Base-by-base conservation (phyloP, 2,797 vertebrate species). In the Myoxocephalus aenaeus region DNA sequence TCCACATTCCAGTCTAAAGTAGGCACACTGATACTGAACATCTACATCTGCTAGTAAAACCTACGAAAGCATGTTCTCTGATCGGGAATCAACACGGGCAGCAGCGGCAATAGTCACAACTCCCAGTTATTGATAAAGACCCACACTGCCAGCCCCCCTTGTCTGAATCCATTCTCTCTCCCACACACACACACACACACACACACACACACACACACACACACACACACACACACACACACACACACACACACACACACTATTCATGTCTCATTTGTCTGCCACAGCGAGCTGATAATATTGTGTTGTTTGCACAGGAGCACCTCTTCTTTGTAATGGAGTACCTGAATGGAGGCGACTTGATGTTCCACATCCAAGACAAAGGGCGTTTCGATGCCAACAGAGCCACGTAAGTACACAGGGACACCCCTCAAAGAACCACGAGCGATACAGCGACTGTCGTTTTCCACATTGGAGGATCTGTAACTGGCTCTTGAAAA, bases 311-410 rank as follows among this genome's bases (percentile, higher is more conserved):
- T 91, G 15, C 71, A 84, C 91, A 99, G 98, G 98, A 99, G 74
- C 98, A 99, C 88, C 95, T 99, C 80, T 98, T 99, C 94, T 99
- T 99, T 13, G 97, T 99, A 50, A 99, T 99, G 98, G 98, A 99
- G 91, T 99, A 98, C 90, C 95, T 99, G 88, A 99, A 97, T 0
- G 98, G 98, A 27, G 98, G 98, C 2, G 98, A 99, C 84, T 90
- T 99, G 86, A 99, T 99, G 98, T 99, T 97, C 90, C 98, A 99
- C 93, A 99, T 99, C 87, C 98, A 99, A 81, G 97, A 98, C 87
- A 99, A 99, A 92, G 98, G 98, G 15, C 97, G 97, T 42, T 99
- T 99, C 5, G 97, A 99, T 84, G 91, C 97, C 48, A 96, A 91
- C 95, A 96, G 98, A 87, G 95, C 98, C 79, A 98, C 93, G 98